Evolutionary conservation across 2,113 vertebrate species (phyloP), one percentile per base, ranked within the genome.

Genomic region (Chrysemys picta): DNA sequence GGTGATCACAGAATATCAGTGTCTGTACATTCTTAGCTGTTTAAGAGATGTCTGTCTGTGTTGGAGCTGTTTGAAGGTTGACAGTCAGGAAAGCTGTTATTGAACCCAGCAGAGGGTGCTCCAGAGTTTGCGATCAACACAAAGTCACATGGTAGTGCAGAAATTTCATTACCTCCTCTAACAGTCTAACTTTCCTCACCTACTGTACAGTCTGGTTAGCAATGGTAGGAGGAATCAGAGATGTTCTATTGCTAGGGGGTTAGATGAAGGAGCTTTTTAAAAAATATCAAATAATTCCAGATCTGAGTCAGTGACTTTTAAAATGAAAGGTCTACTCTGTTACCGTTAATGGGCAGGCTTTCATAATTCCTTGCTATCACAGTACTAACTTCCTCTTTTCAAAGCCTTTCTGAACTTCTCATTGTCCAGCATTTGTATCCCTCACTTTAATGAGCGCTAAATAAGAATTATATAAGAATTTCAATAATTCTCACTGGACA

Each of bases 401-500:
- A 97, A 97, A 97, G 93, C 94, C 91, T 95, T 95, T 94, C 92
- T 94, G 96, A 98, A 97, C 96, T 91, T 96, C 97, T 97, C 96
- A 96, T 97, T 97, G 97, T 98, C 97, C 98, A 94, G 96, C 97
- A 98, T 98, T 98, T 98, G 97, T 97, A 97, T 97, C 96, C 91
- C 97, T 98, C 97, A 97, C 90, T 98, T 98, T 98, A 98, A 98
- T 97, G 97, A 98, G 97, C 80, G 87, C 96, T 98, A 98, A 98
- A 98, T 98, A 98, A 98, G 98, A 98, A 98, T 98, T 97, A 98
- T 97, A 97, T 96, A 98, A 98, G 97, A 97, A 97, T 98, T 98
- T 98, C 95, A 98, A 98, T 98, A 98, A 98, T 98, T 98, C 97
- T 98, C 97, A 95, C 96, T 96, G 97, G 98, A 98, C 97, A 98